Percentiles rank a stretch among this genome's conserved stretches.
Conservation (phyloP, 2,797 vertebrate genomes). For the Anguilla marmorata region DNA sequence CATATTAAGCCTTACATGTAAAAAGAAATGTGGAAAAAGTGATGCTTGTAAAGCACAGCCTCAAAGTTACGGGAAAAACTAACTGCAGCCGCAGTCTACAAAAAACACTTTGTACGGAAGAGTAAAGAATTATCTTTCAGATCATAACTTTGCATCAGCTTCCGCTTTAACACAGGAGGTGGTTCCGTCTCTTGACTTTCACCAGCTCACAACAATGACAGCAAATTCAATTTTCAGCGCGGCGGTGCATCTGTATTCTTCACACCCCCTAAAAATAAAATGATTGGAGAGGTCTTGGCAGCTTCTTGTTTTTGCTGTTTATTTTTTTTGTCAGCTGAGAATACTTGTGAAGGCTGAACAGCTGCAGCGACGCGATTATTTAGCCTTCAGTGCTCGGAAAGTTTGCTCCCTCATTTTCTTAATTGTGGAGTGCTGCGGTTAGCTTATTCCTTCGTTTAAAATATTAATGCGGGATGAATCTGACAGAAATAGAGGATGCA, state of each 20-base stretch:
- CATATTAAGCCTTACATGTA: background rate
- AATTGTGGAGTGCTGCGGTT: constrained; percentile 31
- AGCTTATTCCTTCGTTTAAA: constrained; percentile 53
- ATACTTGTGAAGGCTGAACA: constrained; percentile 51
- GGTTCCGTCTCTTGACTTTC: background rate
- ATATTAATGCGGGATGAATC: constrained; percentile 49
- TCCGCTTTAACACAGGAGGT: background rate
- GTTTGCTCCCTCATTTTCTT: constrained; percentile 30
- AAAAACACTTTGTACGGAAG: background rate
- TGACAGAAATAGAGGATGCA: constrained; percentile 25
- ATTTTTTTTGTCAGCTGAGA: constrained; percentile 43
- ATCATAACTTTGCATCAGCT: background rate
- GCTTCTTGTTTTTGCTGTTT: constrained; percentile 43
- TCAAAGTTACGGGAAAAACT: background rate
- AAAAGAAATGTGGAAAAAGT: background rate
- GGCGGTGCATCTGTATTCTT: background rate
- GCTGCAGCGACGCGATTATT: constrained; percentile 55
- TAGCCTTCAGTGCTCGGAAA: constrained; percentile 38
- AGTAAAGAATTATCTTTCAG: background rate
- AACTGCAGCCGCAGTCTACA: background rate
- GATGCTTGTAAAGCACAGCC: background rate
- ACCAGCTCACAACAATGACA: background rate
- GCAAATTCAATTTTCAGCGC: background rate
- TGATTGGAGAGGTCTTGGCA: constrained; percentile 24
- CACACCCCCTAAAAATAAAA: background rate